phyloP scores from a whole-genome alignment of 2,888 invertebrate species.

The Drosophila subquinaria region DNA sequence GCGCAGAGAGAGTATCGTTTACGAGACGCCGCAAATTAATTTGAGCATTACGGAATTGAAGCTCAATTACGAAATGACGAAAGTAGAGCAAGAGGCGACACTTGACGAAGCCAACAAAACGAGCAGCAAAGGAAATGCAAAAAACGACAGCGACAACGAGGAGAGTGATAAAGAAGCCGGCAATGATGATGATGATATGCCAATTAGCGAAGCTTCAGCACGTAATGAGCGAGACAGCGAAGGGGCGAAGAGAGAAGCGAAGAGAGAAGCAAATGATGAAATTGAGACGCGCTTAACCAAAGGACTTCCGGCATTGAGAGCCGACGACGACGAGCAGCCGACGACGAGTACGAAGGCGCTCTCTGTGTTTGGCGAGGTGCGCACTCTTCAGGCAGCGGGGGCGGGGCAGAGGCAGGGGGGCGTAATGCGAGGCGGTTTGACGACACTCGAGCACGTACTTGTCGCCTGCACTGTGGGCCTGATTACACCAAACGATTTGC shows the following conservation, averaged over 20 bases:
- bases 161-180: slow-evolving; percentile 3
- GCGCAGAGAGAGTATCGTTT: slow-evolving; percentile 73
- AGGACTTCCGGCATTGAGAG: slow-evolving; percentile 57
- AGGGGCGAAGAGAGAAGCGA: neutral
- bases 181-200: slow-evolving; percentile 19
- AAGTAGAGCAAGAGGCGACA: slow-evolving; percentile 40
- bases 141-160: slow-evolving; percentile 9
- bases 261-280: slow-evolving; percentile 28
- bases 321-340: slow-evolving; percentile 61
- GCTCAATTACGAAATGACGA: slow-evolving; percentile 69
- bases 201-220: slow-evolving; percentile 56
- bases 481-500: slow-evolving; percentile 89
- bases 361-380: slow-evolving; percentile 81
- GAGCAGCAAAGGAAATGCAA: slow-evolving; percentile 18
- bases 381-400: slow-evolving; percentile 40
- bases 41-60: slow-evolving; percentile 80
- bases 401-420: slow-evolving; percentile 19
- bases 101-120: slow-evolving; percentile 41
- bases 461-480: slow-evolving; percentile 92
- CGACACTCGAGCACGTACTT: slow-evolving; percentile 88
- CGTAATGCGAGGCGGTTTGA: slow-evolving; percentile 75
- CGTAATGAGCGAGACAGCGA: slow-evolving; percentile 38
- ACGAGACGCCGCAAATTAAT: slow-evolving; percentile 80
- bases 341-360: slow-evolving; percentile 72
- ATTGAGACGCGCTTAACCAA: slow-evolving; percentile 35